A percentile compares a stretch with the other conserved stretches of the same genome.
phyloP scores from a whole-genome alignment of 2,113 vertebrate species.

The Phycodurus eques region DNA sequence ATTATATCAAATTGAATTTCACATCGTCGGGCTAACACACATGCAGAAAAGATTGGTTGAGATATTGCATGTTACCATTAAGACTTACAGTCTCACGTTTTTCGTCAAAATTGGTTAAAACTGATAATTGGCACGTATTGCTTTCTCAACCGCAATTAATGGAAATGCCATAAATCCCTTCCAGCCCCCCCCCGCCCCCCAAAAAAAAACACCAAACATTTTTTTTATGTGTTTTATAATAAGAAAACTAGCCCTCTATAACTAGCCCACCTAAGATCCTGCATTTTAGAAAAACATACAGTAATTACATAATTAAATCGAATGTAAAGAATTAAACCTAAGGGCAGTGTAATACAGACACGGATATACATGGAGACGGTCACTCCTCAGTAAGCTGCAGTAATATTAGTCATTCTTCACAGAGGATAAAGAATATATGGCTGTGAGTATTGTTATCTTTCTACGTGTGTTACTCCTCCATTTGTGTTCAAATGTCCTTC shows the following conservation, averaged over 20 bases:
- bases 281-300: neutral
- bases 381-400: neutral
- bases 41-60: neutral
- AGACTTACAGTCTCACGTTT: neutral
- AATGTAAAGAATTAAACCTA: neutral
- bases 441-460: neutral
- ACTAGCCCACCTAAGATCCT: too few species aligned
- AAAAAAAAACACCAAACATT: too few species aligned
- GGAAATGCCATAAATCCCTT: too few species aligned
- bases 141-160: too few species aligned
- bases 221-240: too few species aligned
- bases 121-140: too few species aligned
- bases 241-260: too few species aligned
- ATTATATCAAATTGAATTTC: slow-evolving; percentile 52
- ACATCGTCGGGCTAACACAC: slow-evolving; percentile 14
- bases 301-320: neutral
- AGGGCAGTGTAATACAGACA: too few species aligned
- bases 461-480: neutral
- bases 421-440: neutral
- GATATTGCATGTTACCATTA: neutral
- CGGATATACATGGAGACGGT: too few species aligned
- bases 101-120: neutral
- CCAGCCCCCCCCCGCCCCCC: too few species aligned
- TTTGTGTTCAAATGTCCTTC: too few species aligned
- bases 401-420: neutral